Evolutionary conservation across 2,113 vertebrate species (phyloP), one percentile per base, ranked within the genome.

Genomic region (Montifringilla adamsi): DNA sequence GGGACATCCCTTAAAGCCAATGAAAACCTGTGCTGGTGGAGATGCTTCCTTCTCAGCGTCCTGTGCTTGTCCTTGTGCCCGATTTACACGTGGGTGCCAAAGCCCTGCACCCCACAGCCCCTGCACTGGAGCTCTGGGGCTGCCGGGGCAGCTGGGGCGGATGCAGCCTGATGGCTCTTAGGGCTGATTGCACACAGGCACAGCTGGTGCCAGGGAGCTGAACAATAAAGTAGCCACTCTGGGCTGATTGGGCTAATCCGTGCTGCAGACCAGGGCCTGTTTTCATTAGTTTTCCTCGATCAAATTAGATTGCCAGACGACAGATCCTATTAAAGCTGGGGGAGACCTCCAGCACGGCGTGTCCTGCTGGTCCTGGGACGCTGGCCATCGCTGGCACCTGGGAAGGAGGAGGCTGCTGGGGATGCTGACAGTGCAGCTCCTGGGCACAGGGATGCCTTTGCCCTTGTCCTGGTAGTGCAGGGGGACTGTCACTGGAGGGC

Each of bases 171-270:
- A 55, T 79, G 92, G 93, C 94, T 94, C 68, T 95, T 49, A 47
- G 94, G 94, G 94, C 96, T 92, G 96, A 93, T 75, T 93, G 97
- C 96, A 80, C 92, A 62, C 94, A 80, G 10, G 63, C 93, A 74
- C 97, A 98, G 97, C 97, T 97, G 97, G 86, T 98, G 93, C 97
- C 96, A 26, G 97, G 92, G 82, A 96, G 95, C 95, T 89, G 96
- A 93, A 97, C 96, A 89, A 94, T 96, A 70, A 92, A 94, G 87
- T 95, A 78, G 96, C 96, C 93, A 93, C 83, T 30, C 44, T 43
- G 90, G 92, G 7, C 87, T 95, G 43, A 31, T 87, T 74, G 89
- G 93, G 96, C 94, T 89, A 95, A 89, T 93, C 93, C 84, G 0
- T 27, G 69, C 89, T 59, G 88, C 96, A 95, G 95, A 84, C 63